phyloP scores from a whole-genome alignment of 2,797 vertebrate genomes.

The Triplophysa bombifrons region DNA sequence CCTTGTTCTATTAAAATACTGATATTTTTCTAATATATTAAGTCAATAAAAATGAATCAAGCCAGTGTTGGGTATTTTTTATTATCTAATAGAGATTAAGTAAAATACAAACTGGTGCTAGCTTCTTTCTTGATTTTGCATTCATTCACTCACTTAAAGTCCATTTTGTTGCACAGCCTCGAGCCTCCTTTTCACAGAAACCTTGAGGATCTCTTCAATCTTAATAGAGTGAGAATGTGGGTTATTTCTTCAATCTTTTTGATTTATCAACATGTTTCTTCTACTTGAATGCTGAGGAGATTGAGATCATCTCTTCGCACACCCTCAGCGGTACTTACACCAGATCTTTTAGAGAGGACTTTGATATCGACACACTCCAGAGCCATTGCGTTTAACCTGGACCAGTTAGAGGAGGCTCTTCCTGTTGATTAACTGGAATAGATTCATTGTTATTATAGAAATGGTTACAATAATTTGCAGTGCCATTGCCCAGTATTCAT shows the following conservation, averaged over 20 bases:
- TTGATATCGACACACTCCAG: conserved; percentile 3
- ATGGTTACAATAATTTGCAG: not conserved
- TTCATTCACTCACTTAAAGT: not conserved
- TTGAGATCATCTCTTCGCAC: not conserved
- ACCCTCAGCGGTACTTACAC: conserved; percentile 13
- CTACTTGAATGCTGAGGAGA: not conserved
- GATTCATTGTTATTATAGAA: not conserved
- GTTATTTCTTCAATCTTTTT: not conserved
- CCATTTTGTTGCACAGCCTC: not conserved
- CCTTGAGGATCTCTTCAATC: not conserved
- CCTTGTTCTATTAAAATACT: not conserved
- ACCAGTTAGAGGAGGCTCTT: conserved; percentile 9
- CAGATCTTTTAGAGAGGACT: conserved; percentile 26
- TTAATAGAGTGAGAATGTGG: not conserved
- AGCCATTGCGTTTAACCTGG: conserved; percentile 2
- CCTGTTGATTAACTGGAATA: conserved; percentile 20
- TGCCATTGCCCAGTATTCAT: not conserved
- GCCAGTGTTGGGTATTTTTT: not conserved
- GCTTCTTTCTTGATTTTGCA: not conserved
- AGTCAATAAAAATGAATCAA: not conserved
- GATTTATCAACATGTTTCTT: not conserved
- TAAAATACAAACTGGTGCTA: not conserved
- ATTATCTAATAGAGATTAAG: not conserved
- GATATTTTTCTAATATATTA: not conserved
- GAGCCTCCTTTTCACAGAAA: not conserved